These are phyloP conservation scores for Amphipoea lucens DNA, from an alignment of 2,888 invertebrate species.

Conservation along the genomic window DNA sequence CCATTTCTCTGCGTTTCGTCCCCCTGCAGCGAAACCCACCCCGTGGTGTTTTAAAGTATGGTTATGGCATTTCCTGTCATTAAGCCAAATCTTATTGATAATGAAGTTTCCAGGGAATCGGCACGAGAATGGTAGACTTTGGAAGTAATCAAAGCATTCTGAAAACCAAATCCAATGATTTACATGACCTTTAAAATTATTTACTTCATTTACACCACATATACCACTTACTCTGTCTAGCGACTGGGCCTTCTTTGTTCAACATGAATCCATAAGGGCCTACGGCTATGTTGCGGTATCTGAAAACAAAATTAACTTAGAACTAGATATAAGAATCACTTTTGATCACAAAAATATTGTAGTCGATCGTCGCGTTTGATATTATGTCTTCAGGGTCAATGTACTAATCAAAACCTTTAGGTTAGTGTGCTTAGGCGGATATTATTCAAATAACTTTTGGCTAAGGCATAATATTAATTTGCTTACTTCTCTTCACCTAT, in stretches of 20 bases:
- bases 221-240: conserved; percentile 37
- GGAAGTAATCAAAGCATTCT: conserved; percentile 58
- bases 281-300: conserved; percentile 33
- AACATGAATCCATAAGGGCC: conserved; percentile 13
- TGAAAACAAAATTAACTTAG: neutral
- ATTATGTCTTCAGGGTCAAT: neutral
- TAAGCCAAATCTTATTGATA: neutral
- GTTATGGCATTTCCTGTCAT: conserved; percentile 30
- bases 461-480: no score
- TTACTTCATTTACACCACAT: neutral
- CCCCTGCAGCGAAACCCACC: conserved; percentile 21
- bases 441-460: neutral
- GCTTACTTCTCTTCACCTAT: conserved; percentile 39
- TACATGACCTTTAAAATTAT: neutral
- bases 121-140: conserved; percentile 51
- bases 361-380: neutral
- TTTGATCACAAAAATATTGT: neutral
- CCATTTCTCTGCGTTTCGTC: conserved; percentile 46
- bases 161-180: conserved; percentile 16
- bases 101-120: conserved; percentile 5
- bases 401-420: neutral
- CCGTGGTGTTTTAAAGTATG: accelerated
- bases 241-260: conserved; percentile 30
- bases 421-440: neutral
- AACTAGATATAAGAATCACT: neutral